Percentiles rank a stretch among this genome's conserved stretches.
Evolutionary conservation across 2,113 vertebrate genomes (phyloP).

Genomic region (Seriola quinqueradiata): DNA sequence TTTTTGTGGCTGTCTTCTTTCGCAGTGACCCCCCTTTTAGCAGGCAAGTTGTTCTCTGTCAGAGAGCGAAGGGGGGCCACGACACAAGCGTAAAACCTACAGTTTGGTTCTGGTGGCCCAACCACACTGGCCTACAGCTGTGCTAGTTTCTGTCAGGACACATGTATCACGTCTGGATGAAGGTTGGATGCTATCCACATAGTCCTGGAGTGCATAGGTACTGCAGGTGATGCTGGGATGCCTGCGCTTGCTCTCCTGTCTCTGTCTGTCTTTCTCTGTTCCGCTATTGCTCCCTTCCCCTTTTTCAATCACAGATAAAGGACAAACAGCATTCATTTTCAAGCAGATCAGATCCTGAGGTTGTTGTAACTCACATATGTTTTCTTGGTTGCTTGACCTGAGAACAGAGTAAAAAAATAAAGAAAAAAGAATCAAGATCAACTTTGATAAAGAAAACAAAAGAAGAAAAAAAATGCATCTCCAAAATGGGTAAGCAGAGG

Average conservation of each 20-base stretch:
- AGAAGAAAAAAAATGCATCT: slow-evolving; percentile 12
- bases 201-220: slow-evolving; percentile 73
- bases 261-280: slow-evolving; percentile 35
- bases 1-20: slow-evolving; percentile 29
- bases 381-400: slow-evolving; percentile 84
- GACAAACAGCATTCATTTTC: slow-evolving; percentile 57
- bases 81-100: slow-evolving; percentile 54
- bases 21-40: slow-evolving; percentile 59
- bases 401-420: slow-evolving; percentile 24
- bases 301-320: slow-evolving; percentile 62
- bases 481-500: slow-evolving; percentile 7
- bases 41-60: slow-evolving; percentile 59
- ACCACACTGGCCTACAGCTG: slow-evolving; percentile 56
- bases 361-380: slow-evolving; percentile 85
- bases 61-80: slow-evolving; percentile 51
- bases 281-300: slow-evolving; percentile 30
- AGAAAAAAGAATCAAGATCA: slow-evolving; percentile 29
- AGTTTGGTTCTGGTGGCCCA: slow-evolving; percentile 51
- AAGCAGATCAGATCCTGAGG: slow-evolving; percentile 82
- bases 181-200: slow-evolving; percentile 71
- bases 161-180: slow-evolving; percentile 70
- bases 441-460: slow-evolving; percentile 19
- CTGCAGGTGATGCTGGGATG: slow-evolving; percentile 72
- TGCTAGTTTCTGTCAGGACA: slow-evolving; percentile 63
- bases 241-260: slow-evolving; percentile 36